Percentiles rank a stretch among this genome's conserved stretches.
phyloP scores from a whole-genome alignment of 2,797 vertebrate genomes.

The Delichon dasypus region DNA sequence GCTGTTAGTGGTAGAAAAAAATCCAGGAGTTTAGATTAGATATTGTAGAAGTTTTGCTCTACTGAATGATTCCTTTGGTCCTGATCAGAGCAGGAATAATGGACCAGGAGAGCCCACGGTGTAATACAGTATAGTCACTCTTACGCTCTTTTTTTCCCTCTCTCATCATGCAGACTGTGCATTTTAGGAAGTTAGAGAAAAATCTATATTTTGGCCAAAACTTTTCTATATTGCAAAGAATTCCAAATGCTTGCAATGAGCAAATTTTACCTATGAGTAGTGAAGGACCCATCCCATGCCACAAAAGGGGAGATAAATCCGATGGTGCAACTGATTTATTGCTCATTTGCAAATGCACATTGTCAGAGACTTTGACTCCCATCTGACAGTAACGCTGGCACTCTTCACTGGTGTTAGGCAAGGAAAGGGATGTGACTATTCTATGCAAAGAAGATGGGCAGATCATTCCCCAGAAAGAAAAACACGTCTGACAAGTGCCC shows the following conservation, averaged over 20 bases:
- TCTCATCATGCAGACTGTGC: not conserved
- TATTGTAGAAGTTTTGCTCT: not conserved
- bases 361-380: not conserved
- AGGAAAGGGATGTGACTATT: not conserved
- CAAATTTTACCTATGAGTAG: not conserved
- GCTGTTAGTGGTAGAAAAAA: not conserved
- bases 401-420: not conserved
- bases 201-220: not conserved
- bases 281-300: not conserved
- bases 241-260: not conserved
- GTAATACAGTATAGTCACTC: not conserved
- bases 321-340: not conserved
- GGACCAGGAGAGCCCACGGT: not conserved
- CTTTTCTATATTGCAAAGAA: not conserved
- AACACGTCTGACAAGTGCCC: not conserved
- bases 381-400: not conserved
- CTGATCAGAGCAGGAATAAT: not conserved
- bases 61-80: not conserved
- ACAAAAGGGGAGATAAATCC: not conserved
- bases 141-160: not conserved
- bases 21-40: not conserved
- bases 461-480: not conserved
- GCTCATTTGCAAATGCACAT: not conserved
- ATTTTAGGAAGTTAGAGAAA: not conserved
- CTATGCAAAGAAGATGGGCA: not conserved